A percentile compares a stretch with the other conserved stretches of the same genome.
phyloP scores from a whole-genome alignment of 2,113 vertebrate genomes.

The Harpagus bidentatus region DNA sequence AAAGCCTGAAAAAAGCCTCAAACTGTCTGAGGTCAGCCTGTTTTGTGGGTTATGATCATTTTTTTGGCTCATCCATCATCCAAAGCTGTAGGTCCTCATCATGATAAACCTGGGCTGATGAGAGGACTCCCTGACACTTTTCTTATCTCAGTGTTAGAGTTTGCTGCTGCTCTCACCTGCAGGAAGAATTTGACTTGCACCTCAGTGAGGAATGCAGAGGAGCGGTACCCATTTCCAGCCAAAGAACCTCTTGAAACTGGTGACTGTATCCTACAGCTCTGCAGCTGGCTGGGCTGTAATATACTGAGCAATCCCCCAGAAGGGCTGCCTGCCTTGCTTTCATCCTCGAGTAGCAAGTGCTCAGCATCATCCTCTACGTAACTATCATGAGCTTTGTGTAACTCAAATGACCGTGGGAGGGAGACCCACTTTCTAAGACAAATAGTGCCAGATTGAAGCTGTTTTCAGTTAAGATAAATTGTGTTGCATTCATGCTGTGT shows the following conservation, averaged over 20 bases:
- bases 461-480: not conserved
- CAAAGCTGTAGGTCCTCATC: not conserved
- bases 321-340: not conserved
- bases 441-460: not conserved
- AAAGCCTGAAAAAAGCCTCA: not conserved
- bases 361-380: not conserved
- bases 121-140: not conserved
- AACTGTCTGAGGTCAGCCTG: not conserved
- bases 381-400: not conserved
- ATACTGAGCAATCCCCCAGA: rapidly evolving
- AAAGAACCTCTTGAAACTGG: not conserved
- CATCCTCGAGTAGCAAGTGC: not conserved
- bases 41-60: not conserved
- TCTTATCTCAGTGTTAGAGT: not conserved
- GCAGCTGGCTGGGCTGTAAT: not conserved
- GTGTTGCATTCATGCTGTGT: not conserved
- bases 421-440: not conserved
- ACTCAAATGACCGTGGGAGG: not conserved
- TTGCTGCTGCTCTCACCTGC: not conserved
- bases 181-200: not conserved
- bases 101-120: not conserved
- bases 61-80: not conserved
- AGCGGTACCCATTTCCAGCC: not conserved
- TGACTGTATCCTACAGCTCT: not conserved
- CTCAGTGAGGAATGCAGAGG: not conserved